Base-by-base conservation (phyloP, 2,888 invertebrate species). In the Diabrotica balteata region DNA sequence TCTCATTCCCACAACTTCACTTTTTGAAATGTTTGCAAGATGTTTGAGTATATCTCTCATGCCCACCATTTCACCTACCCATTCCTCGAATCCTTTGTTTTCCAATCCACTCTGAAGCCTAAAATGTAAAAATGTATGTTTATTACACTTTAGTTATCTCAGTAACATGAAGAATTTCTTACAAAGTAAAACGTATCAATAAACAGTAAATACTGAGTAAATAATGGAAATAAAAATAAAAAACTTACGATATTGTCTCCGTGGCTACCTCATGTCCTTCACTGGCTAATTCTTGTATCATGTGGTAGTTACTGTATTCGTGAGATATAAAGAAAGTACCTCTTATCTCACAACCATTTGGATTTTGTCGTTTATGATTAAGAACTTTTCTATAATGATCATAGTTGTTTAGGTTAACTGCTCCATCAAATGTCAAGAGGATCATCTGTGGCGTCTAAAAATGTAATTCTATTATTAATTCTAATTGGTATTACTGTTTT, bases 281-380 rank as follows among this genome's bases (percentile, higher is more conserved):
- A 77, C 93, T 92, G 63, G 95, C 94, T 63, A 97, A 86, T 79
- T 93, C 88, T 83, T 97, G 96, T 22, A 96, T 93, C 90, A 94
- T 94, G 76, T 92, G 93, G 85, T 97, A 97, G 85, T 97, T 96
- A 80, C 96, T 96, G 86, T 92, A 92, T 82, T 92, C 91, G 82
- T 97, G 97, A 7, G 96, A 93, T 72, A 96, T 88, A 86, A 97
- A 97, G 87, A 97, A 97, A 6, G 97, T 97, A 69, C 95, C 96
- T 74, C 89, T 90, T 74, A 96, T 91, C 11, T 91, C 89, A 79
- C 97, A 97, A 11, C 93, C 94, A 81, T 97, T 96, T 55, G 96
- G 94, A 86, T 96, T 97, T 79, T 90, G 88, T 74, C 93, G 87
- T 80, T 91, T 91, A 69, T 88, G 89, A 79, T 90, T 89, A 83